Conservation (phyloP, 2,888 invertebrate species). For the Orchesella flavescens region DNA sequence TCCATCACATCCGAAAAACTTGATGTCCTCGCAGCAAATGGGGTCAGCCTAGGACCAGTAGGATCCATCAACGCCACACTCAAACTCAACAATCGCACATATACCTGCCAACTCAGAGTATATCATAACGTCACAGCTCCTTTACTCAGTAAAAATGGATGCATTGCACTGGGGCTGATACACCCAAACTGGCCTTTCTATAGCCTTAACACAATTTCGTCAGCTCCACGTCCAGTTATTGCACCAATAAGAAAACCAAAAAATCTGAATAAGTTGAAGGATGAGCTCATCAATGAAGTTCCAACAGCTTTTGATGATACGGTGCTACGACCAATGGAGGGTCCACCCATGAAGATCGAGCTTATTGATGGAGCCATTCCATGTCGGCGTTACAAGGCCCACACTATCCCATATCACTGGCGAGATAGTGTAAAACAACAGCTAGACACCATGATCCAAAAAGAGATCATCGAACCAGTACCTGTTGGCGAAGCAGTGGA, state of each 20-base stretch:
- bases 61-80: constrained; percentile 3
- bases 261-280: no score
- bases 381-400: constrained; percentile 13
- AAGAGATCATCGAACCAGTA: constrained; percentile 22
- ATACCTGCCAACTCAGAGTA: neutral
- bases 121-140: neutral
- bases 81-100: neutral
- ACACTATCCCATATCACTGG: neutral
- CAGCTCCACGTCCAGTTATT: neutral
- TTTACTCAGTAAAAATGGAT: constrained; percentile 23
- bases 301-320: constrained; percentile 18
- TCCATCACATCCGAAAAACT: no score
- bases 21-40: constrained; percentile 8
- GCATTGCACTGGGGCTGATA: constrained; percentile 24
- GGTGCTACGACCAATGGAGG: neutral
- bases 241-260: neutral
- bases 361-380: neutral
- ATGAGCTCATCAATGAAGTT: neutral
- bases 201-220: neutral
- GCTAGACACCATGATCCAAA: constrained; percentile 9
- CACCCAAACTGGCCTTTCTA: constrained; percentile 2
- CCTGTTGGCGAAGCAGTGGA: constrained; percentile 24
- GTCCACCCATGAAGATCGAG: constrained; percentile 11
- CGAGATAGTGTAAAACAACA: constrained; percentile 4
- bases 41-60: neutral